Evolutionary conservation across 1,140 invertebrate genomes (phyloP).

Genomic region (Drosophila saltans): DNA sequence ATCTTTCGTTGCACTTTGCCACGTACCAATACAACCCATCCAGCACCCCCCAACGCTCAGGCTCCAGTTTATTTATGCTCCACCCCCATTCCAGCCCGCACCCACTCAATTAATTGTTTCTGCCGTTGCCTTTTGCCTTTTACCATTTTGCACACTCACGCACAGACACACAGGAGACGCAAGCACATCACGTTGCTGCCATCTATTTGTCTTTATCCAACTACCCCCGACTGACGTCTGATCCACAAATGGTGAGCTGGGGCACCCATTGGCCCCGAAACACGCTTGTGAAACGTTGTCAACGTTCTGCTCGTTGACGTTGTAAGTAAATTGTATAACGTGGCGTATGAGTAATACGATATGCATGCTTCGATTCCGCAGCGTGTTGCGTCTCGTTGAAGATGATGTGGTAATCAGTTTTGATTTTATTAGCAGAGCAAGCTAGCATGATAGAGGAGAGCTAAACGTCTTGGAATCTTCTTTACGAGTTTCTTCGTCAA

Average conservation of each 20-base stretch:
- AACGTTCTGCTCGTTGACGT: conserved; percentile 71
- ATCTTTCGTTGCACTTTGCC: conserved; percentile 71
- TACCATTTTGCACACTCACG: conserved; percentile 52
- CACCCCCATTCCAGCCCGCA: conserved; percentile 30
- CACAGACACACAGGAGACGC: conserved; percentile 42
- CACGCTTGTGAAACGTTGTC: conserved; percentile 37
- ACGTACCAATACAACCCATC: conserved; percentile 27
- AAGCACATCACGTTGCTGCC: conserved; percentile 48
- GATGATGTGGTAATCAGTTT: conserved; percentile 80
- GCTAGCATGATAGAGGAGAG: conserved; percentile 41
- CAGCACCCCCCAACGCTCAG: not conserved
- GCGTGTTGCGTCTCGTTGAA: conserved; percentile 58
- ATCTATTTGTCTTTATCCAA: conserved; percentile 70
- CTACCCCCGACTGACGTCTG: not conserved
- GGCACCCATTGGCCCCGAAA: not conserved
- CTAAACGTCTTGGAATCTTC: conserved; percentile 54
- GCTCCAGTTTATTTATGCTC: not conserved
- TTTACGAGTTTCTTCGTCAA: conserved; percentile 40
- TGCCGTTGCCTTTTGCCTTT: conserved; percentile 52
- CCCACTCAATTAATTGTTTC: conserved; percentile 80
- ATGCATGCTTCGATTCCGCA: conserved; percentile 74
- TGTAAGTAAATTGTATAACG: conserved; percentile 79
- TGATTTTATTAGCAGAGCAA: conserved; percentile 76
- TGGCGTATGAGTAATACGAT: conserved; percentile 80
- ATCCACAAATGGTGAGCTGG: not conserved